Base-by-base conservation (phyloP, 2,797 vertebrate genomes). In the Sarcophilus harrisii region DNA sequence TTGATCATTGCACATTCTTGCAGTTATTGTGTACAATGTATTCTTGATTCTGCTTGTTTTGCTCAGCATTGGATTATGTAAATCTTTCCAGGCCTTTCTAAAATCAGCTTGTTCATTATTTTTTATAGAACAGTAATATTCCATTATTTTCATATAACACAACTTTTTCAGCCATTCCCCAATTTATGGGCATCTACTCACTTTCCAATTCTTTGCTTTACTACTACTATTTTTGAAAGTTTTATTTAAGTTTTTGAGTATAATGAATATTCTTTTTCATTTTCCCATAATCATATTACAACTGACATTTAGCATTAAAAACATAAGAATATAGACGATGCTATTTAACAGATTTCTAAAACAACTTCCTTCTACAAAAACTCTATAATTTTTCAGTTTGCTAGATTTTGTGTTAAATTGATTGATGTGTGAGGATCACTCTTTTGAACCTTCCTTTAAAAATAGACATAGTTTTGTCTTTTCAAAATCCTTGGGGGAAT, bases 401-500 rank as follows among this genome's bases (percentile, higher is more conserved):
- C 11, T 52, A 87, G 32, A 5, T 90, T 12, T 54, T 12, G 45
- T 87, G 0, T 18, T 91, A 73, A 54, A 9, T 45, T 54, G n/a
- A 1, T 3, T 81, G 0, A 95, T 66, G 4, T 29, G 0, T 91
- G 94, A 90, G n/a, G 81, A 5, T 54, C 6, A 45, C 55, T 38
- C 10, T 62, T 38, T 93, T 58, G 92, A 90, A 95, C 0, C 18
- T 81, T 81, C 66, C n/a, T 81, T 81, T 21, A 92, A 90, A 27
- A 66, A 94, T 52, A 0, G 5, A 1, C n/a, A 73, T 21, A 8
- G 0, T 55, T 90, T 32, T 91, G 2, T 87, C 18, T 58, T 90
- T 62, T 95, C 92, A 93, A 91, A 52, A 30, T 92, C 28, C 45
- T 92, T 95, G 27, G 8, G 93, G 18, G 9, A 18, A 18, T n/a